phyloP scores from a whole-genome alignment of 1,140 invertebrate genomes.

The Bombus affinis region DNA sequence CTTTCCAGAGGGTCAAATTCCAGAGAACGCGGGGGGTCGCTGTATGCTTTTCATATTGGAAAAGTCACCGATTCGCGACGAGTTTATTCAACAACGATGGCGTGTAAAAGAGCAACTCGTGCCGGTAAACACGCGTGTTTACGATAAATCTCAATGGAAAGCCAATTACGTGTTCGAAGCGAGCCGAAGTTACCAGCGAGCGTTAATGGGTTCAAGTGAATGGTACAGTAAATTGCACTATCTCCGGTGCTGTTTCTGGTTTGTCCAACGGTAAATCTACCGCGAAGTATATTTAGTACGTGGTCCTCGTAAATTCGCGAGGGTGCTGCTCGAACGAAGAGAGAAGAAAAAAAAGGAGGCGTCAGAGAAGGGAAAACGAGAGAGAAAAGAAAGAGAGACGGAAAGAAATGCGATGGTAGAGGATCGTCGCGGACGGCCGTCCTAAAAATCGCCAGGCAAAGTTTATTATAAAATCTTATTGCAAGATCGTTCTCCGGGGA shows the following conservation, averaged over 20 bases:
- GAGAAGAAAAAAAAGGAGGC: background rate
- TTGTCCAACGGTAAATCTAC: conserved; percentile 57
- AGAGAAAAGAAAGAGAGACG: background rate
- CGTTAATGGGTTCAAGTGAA: conserved; percentile 71
- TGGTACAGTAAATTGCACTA: conserved; percentile 68
- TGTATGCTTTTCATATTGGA: background rate
- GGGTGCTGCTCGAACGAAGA: background rate
- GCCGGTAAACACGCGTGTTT: conserved; percentile 59
- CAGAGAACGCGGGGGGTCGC: background rate
- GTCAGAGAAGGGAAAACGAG: background rate
- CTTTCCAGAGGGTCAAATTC: background rate
- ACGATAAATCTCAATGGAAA: conserved; percentile 69
- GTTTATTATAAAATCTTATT: conserved; percentile 31
- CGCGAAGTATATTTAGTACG: conserved; percentile 53
- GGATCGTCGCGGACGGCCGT: background rate
- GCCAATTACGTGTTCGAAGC: conserved; percentile 60
- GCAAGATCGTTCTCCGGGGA: background rate
- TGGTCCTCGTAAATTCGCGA: conserved; percentile 57
- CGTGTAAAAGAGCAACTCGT: conserved; percentile 34
- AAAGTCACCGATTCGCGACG: background rate
- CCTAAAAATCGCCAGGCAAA: conserved; percentile 41
- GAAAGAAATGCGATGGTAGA: background rate
- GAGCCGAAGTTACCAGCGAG: conserved; percentile 55
- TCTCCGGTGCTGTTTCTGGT: conserved; percentile 59
- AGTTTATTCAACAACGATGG: conserved; percentile 36